Conservation (phyloP, 1,140 invertebrate species). For the Trinorchestia longiramus region DNA sequence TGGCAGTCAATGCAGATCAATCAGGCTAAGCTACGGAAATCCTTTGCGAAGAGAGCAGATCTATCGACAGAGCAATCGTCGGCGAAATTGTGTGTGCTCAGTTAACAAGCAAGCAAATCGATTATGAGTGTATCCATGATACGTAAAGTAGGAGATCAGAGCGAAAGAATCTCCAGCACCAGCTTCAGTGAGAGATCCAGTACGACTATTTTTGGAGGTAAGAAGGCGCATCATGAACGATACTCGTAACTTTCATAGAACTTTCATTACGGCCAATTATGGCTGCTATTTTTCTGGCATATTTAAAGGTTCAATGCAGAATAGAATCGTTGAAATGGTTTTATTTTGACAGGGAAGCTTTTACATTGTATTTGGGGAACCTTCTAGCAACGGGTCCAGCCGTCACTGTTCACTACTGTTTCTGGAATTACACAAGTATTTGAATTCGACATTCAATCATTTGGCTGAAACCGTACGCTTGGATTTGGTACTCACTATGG, state of each 20-base stretch:
- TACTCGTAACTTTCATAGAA: background rate
- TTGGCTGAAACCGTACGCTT: no score
- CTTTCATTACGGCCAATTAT: background rate
- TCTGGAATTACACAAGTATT: no score
- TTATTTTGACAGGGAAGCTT: no score
- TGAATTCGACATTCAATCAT: no score
- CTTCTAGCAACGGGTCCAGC: no score
- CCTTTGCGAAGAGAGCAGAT: background rate
- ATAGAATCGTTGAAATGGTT: no score
- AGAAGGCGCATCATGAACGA: background rate
- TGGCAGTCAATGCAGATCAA: background rate
- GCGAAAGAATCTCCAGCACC: background rate
- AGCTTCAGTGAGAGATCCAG: background rate
- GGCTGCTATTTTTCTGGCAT: background rate
- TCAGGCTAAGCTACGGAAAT: background rate
- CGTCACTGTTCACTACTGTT: no score
- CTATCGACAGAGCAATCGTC: background rate
- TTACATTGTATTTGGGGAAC: no score
- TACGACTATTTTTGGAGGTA: background rate
- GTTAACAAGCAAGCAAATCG: background rate
- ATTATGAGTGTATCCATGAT: background rate
- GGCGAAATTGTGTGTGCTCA: background rate
- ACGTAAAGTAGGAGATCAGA: background rate
- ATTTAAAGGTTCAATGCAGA: background rate
- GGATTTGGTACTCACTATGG: background rate